Percentiles rank a stretch among this genome's conserved stretches.
These are phyloP conservation scores for Platyura marginata DNA, from an alignment of 1,140 invertebrate genomes.

Conservation along the genomic window DNA sequence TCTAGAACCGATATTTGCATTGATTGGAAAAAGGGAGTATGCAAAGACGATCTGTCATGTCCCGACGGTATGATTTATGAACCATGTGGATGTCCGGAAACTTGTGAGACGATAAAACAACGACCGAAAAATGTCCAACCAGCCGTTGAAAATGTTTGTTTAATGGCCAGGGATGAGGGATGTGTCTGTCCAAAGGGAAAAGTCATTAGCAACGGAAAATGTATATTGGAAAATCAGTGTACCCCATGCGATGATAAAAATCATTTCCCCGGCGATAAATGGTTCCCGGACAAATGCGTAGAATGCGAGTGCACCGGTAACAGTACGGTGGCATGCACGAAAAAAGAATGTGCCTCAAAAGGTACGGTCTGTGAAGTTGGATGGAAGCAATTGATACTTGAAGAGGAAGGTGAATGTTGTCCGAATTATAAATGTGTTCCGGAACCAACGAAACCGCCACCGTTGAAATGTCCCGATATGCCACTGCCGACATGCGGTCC, in stretches of 20 bases:
- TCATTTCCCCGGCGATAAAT: constrained; percentile 30
- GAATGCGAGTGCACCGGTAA: constrained; percentile 44
- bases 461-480: constrained; percentile 33
- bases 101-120: constrained; percentile 37
- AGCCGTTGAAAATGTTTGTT: constrained; percentile 25
- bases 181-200: constrained; percentile 63
- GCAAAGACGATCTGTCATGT: constrained; percentile 33
- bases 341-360: constrained; percentile 8
- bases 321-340: constrained; percentile 32
- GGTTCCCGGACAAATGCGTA: constrained; percentile 49
- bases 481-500: constrained; percentile 45
- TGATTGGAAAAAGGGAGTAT: constrained; percentile 45
- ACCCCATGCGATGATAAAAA: constrained; percentile 17
- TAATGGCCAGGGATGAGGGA: constrained; percentile 39
- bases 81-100: constrained; percentile 49
- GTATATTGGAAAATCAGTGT: constrained; percentile 19
- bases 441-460: constrained; percentile 30
- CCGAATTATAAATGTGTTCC: constrained; percentile 39
- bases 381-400: constrained; percentile 30
- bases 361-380: constrained; percentile 28
- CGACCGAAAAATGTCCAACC: constrained; percentile 13
- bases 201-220: constrained; percentile 28
- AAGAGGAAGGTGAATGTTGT: constrained; percentile 36
- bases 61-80: constrained; percentile 41
- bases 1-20: constrained; percentile 43